Evolutionary conservation across 2,888 invertebrate species (phyloP).

Genomic region (Drosophila engyochracea): DNA sequence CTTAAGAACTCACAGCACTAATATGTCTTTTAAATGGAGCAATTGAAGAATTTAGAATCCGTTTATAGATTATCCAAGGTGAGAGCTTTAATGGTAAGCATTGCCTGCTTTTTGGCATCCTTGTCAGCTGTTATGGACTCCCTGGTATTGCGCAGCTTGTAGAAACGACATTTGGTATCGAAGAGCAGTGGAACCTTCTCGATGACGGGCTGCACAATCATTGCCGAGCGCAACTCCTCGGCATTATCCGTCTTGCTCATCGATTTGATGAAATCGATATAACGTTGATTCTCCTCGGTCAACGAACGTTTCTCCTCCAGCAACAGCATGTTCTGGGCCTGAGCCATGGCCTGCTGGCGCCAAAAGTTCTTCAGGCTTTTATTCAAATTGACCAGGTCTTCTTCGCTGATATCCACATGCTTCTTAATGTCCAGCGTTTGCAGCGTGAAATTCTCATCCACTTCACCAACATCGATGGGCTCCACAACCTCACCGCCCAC

Average conservation of each 20-base stretch:
- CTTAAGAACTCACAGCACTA: background rate
- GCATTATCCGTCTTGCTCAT: constrained; percentile 76
- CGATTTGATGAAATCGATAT: constrained; percentile 79
- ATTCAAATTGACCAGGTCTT: constrained; percentile 69
- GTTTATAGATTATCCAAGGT: background rate
- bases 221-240: constrained; percentile 68
- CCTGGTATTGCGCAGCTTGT: constrained; percentile 23
- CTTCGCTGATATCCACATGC: constrained; percentile 77
- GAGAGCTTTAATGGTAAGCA: constrained; percentile 14
- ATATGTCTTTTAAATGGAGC: background rate
- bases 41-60: background rate
- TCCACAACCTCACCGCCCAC: constrained; percentile 63
- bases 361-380: constrained; percentile 77
- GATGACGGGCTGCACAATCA: constrained; percentile 38
- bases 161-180: constrained; percentile 45
- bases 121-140: constrained; percentile 45
- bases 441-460: constrained; percentile 56
- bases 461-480: constrained; percentile 30
- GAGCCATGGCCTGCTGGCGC: constrained; percentile 80
- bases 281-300: constrained; percentile 77
- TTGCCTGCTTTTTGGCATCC: constrained; percentile 27
- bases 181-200: constrained; percentile 49
- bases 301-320: constrained; percentile 70
- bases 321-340: constrained; percentile 77
- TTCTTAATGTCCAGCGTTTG: constrained; percentile 65